phyloP scores from a whole-genome alignment of 2,113 vertebrate genomes.

The Emydocephalus ijimae region DNA sequence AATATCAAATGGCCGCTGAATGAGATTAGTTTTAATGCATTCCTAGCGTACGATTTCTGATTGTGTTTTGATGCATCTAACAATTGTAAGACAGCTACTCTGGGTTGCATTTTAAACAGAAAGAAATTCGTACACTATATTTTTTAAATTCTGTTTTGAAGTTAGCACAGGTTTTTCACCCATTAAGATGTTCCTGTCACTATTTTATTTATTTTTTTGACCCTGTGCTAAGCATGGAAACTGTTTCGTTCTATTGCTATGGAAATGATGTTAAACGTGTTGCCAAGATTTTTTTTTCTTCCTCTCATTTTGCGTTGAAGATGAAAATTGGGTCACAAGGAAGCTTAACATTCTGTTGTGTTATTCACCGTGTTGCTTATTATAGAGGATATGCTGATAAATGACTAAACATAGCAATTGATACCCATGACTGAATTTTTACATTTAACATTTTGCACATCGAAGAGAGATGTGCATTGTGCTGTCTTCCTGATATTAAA shows the following conservation, averaged over 20 bases:
- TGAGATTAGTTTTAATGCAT: background rate
- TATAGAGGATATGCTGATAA: background rate
- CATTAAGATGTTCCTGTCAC: background rate
- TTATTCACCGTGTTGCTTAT: background rate
- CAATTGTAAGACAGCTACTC: background rate
- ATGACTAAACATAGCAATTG: background rate
- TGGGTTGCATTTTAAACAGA: background rate
- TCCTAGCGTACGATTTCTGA: background rate
- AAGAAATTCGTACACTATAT: background rate
- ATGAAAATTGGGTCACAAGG: conserved; percentile 1
- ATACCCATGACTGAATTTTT: background rate
- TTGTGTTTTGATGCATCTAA: background rate
- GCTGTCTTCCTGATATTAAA: background rate
- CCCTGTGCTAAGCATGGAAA: background rate
- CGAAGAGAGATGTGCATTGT: background rate
- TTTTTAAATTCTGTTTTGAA: background rate
- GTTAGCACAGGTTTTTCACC: background rate
- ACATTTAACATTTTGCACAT: background rate
- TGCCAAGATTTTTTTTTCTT: background rate
- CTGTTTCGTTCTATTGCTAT: conserved; percentile 2
- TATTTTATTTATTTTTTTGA: background rate
- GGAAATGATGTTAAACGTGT: background rate
- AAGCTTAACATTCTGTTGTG: background rate
- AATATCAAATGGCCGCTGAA: background rate
- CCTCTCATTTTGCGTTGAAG: background rate